Evolutionary conservation across 2,797 vertebrate species (phyloP), one percentile per base, ranked within the genome.

Genomic region (Esox masquinongy): DNA sequence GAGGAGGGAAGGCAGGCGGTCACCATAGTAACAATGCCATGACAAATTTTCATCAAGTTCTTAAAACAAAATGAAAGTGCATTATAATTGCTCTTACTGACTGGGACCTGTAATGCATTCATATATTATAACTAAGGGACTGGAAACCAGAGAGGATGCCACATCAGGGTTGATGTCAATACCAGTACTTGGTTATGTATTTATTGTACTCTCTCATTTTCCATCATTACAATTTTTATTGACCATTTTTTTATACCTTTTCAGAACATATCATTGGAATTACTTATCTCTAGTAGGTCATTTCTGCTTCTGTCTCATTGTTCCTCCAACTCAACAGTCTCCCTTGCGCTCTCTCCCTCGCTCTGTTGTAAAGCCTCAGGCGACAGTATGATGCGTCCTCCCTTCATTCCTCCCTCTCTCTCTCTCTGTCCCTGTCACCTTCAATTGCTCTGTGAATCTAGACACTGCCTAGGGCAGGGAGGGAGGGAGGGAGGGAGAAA

Each of bases 31-130:
- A 94, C 93, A 80, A 84, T 91, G 93, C 90, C 93, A 93, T 0
- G 84, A 92, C 91, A 94, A 92, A 93, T 94, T 91, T 91, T 92
- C 91, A 92, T 94, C 93, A 93, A 92, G 88, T 87, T 68, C 85
- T 90, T 91, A 88, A 93, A 94, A 92, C 89, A 92, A 91, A 92
- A 90, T 69, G 72, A 24, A 24, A 71, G 49, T 67, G 26, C 26
- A 66, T 66, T 31, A 66, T 66, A 66, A 66, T 31, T 2, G 24
- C 26, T 66, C 63, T 66, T 61, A 22, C 56, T 61, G 56, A 61
- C 56, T 61, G 56, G 56, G 12, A 14, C 50, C 56, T 61, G 22
- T 22, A 19, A 61, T 11, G 63, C 24, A 66, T 66, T 31, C 63
- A 34, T 29, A 34, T 66, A 66, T 31, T 29, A 29, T 66, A 31